A percentile compares a stretch with the other conserved stretches of the same genome.
These are phyloP conservation scores for Trichechus manatus DNA, from an alignment of 2,113 vertebrate species.

Conservation along the genomic window DNA sequence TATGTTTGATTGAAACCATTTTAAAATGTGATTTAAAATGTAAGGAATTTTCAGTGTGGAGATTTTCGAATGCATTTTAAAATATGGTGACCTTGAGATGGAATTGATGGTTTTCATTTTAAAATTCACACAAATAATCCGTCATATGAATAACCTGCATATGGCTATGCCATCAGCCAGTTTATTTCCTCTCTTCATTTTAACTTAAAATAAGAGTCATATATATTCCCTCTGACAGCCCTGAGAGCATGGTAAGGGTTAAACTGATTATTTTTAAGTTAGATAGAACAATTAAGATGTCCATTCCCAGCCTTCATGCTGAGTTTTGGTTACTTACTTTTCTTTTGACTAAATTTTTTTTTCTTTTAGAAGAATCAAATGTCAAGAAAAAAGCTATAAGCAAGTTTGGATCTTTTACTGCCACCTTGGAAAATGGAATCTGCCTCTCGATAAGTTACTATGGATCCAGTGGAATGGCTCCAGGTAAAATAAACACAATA, in stretches of 20 bases:
- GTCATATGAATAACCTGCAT: background rate
- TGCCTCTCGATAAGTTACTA: conserved; percentile 93
- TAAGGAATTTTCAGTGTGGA: background rate
- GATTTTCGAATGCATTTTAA: conserved; percentile 5
- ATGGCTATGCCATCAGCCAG: background rate
- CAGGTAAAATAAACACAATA: conserved; percentile 88
- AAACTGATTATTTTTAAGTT: background rate
- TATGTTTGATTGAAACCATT: conserved; percentile 21
- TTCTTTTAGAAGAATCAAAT: conserved; percentile 71
- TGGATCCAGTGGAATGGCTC: conserved; percentile 88
- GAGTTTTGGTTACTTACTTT: background rate
- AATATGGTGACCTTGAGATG: background rate
- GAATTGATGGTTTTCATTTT: conserved; percentile 41
- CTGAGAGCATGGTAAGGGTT: background rate
- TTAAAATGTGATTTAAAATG: background rate
- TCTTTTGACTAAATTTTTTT: conserved; percentile 47
- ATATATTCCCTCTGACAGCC: background rate
- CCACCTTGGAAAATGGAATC: conserved; percentile 92
- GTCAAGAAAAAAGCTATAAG: conserved; percentile 80
- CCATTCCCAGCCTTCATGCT: background rate
- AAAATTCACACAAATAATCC: background rate
- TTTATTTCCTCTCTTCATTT: background rate
- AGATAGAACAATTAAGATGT: background rate
- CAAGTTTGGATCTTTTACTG: conserved; percentile 93
- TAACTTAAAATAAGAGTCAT: background rate